Evolutionary conservation across 1,140 invertebrate species (phyloP), one percentile per base, ranked within the genome.

Genomic region (Saccostrea glomerata): DNA sequence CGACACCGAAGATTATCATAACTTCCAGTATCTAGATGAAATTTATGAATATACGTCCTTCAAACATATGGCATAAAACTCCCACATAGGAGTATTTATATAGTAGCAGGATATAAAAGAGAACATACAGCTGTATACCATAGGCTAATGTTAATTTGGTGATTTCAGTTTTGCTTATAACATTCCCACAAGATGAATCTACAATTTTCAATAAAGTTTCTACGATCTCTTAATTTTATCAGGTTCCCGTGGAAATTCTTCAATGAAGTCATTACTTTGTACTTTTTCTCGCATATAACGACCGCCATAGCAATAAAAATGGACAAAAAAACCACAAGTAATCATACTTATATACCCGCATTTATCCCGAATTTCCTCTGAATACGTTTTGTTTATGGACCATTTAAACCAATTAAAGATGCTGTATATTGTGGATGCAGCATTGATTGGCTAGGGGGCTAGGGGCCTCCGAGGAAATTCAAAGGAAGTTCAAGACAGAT

Each of bases 401-500:
- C 70, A 77, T 77, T 77, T 77, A 77, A 77, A 36, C 70, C 70
- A 77, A 77, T 77, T 77, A 77, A 77, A 77, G 70, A 77, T 77
- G 70, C 70, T 15, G 70, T 77, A 77, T 15, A 12, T 77, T 77
- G 70, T 36, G 70, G 70, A 77, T 15, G 25, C 23, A 77, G 70
- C 70, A 77, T 40, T 77, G 70, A 77, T 77, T 77, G 70, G 70
- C 70, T 77, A 63, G 11, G 70, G 30, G 47, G 47, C 47, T 47
- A 47, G 47, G 47, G 70, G 70, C 25, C 70, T 77, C 70, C 25
- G 70, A 77, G 70, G 70, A 77, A 77, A 77, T 30, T 30, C 13
- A 36, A 30, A 30, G 25, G 25, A 77, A 77, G 70, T 77, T 30
- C 70, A 77, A 77, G 70, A 30, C 70, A 77, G 70, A 77, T 77